Conservation (phyloP, 1,140 invertebrate genomes). For the Zaprionus africanus region DNA sequence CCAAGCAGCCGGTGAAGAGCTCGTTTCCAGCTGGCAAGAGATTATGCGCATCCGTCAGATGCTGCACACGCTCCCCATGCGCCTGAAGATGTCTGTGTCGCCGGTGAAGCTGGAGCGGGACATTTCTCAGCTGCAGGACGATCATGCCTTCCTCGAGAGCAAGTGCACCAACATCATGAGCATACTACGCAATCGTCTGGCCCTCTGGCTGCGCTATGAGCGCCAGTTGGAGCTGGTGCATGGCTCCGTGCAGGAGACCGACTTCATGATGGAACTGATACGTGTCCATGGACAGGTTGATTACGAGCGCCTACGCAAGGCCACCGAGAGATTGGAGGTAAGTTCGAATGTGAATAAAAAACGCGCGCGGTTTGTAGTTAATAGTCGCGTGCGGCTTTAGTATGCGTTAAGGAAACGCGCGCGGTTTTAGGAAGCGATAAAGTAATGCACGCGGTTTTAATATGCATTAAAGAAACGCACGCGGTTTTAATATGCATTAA, state of each 20-base stretch:
- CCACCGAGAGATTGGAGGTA: conserved; percentile 92
- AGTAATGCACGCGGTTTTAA: background rate
- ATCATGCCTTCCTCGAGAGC: conserved; percentile 88
- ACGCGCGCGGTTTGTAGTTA: background rate
- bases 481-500: too few species aligned
- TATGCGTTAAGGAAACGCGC: background rate
- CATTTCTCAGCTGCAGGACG: conserved; percentile 90
- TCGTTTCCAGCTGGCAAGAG: conserved; percentile 89
- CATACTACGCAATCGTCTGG: conserved; percentile 87
- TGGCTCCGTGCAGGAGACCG: conserved; percentile 91
- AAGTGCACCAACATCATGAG: conserved; percentile 88
- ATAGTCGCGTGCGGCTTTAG: background rate
- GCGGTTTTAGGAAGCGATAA: background rate
- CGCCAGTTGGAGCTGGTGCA: conserved; percentile 90
- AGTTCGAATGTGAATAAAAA: conserved; percentile 70
- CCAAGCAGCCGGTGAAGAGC: conserved; percentile 87
- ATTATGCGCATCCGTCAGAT: conserved; percentile 90
- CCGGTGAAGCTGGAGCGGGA: conserved; percentile 90
- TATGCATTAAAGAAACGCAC: too few species aligned
- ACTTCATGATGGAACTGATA: conserved; percentile 93
- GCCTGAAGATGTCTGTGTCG: conserved; percentile 89
- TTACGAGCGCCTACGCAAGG: conserved; percentile 91
- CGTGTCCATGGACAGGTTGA: conserved; percentile 92
- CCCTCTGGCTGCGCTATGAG: conserved; percentile 90
- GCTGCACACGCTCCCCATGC: conserved; percentile 90